These are phyloP conservation scores for Luperina testacea DNA, from an alignment of 2,888 invertebrate genomes.

Conservation along the genomic window DNA sequence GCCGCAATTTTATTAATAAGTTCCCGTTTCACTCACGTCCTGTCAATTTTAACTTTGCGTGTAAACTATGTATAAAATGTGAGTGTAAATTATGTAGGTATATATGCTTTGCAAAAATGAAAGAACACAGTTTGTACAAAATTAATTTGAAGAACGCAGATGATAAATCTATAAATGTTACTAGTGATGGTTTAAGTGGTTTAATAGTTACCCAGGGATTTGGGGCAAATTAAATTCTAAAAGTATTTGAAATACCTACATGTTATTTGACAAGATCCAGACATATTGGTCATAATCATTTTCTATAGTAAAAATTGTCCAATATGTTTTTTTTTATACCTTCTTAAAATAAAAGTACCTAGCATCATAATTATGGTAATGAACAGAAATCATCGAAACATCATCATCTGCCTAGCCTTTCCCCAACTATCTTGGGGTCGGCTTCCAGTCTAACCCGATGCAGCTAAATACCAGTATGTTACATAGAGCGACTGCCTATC, in stretches of 20 bases:
- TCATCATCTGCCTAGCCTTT: no score
- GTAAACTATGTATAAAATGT: slow-evolving; percentile 47
- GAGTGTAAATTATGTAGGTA: slow-evolving; percentile 9
- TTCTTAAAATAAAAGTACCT: neutral
- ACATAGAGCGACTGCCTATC: no score
- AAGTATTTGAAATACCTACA: neutral
- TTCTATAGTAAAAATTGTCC: neutral
- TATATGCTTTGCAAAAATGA: neutral
- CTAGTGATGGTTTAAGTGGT: no score
- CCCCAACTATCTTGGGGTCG: no score
- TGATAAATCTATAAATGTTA: neutral
- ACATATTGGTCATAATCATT: neutral
- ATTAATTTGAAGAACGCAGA: neutral
- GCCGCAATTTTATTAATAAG: slow-evolving; percentile 88
- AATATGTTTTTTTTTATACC: neutral
- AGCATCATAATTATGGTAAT: neutral
- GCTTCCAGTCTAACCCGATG: no score
- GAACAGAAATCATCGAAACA: neutral
- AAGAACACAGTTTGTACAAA: slow-evolving; percentile 7
- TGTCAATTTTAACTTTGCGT: slow-evolving; percentile 78
- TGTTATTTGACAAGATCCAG: neutral
- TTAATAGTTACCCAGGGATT: neutral
- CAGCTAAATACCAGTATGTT: no score
- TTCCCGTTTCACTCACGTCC: slow-evolving; percentile 87
- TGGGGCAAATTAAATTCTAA: neutral